These are phyloP conservation scores for Monopis laevigella DNA, from an alignment of 2,888 invertebrate genomes.

Conservation along the genomic window DNA sequence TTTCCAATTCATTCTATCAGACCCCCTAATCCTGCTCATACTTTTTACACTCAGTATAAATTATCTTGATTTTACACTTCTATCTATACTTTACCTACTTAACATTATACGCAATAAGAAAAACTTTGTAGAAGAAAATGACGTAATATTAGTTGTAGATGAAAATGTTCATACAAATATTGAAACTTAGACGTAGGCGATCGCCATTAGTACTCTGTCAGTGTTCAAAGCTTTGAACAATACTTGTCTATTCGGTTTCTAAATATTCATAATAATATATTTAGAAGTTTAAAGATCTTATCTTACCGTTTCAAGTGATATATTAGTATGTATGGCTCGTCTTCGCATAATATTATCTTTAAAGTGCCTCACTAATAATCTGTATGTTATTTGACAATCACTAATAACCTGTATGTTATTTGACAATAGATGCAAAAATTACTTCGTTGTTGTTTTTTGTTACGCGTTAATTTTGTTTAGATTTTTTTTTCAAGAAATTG, in stretches of 20 bases:
- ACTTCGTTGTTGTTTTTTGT: no score
- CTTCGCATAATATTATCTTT: slow-evolving; percentile 13
- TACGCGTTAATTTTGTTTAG: no score
- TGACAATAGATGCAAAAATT: no score
- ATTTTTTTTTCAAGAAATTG: no score
- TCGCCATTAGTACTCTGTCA: slow-evolving; percentile 13
- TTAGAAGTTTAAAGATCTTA: slow-evolving; percentile 2
- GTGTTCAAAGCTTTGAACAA: slow-evolving; percentile 4
- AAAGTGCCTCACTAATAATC: neutral
- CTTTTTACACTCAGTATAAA: no score
- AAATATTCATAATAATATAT: neutral
- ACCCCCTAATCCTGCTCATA: no score
- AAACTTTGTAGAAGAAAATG: neutral
- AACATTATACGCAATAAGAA: no score
- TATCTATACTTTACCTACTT: no score
- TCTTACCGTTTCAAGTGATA: slow-evolving; percentile 19
- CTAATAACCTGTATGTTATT: no score
- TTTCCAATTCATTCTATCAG: no score
- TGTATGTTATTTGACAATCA: no score
- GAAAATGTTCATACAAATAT: slow-evolving; percentile 21
- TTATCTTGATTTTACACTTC: no score
- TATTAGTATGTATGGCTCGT: slow-evolving; percentile 28
- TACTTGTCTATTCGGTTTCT: neutral
- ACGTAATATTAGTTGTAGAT: slow-evolving; percentile 3
- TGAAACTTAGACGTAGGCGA: slow-evolving; percentile 18